Conservation (phyloP, 2,113 vertebrate species). For the Athene cunicularia region DNA sequence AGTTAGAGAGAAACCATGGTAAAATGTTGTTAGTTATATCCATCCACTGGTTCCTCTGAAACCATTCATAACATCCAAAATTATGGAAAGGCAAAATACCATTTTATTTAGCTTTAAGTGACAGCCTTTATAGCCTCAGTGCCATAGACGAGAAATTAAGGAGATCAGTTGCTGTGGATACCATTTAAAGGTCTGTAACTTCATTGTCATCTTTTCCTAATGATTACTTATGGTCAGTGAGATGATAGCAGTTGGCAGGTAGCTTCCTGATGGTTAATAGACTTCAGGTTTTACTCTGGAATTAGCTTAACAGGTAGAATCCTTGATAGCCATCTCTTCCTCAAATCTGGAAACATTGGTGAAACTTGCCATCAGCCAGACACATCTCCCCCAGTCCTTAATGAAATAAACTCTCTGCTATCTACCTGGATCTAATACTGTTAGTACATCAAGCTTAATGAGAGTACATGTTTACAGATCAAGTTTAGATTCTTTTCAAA, state of each 20-base stretch:
- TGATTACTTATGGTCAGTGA: background rate
- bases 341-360: background rate
- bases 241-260: background rate
- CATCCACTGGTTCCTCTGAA: background rate
- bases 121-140: background rate
- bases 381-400: rapidly evolving
- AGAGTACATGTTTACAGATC: background rate
- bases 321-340: background rate
- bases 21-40: background rate
- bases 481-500: background rate
- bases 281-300: background rate
- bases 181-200: rapidly evolving
- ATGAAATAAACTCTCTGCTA: background rate
- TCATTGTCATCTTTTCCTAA: background rate
- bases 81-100: background rate
- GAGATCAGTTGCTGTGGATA: background rate
- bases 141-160: background rate
- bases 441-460: background rate
- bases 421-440: background rate
- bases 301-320: background rate
- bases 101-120: background rate
- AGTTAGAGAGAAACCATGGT: background rate
- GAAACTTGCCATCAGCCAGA: background rate
- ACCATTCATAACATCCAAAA: background rate
- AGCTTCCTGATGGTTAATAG: background rate